phyloP scores from a whole-genome alignment of 2,888 invertebrate species.

The Cheilosia grossa region DNA sequence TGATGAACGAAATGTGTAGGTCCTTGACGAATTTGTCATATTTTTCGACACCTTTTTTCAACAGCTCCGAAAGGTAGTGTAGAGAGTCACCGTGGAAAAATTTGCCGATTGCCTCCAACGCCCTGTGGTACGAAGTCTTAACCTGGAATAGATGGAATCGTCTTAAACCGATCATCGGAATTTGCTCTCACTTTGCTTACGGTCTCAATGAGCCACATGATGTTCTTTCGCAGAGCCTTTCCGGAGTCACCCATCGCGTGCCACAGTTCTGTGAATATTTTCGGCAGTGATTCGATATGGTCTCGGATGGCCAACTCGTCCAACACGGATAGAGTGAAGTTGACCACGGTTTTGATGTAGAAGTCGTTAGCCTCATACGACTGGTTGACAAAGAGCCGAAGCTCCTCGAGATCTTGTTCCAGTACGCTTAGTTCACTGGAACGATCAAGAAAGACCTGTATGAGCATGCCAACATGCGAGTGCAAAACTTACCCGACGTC shows the following conservation, averaged over 20 bases:
- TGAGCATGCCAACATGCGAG: too few species aligned
- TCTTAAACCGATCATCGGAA: neutral
- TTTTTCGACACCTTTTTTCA: constrained; percentile 89
- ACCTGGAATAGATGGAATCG: constrained; percentile 80
- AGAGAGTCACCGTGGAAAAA: constrained; percentile 90
- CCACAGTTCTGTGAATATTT: constrained; percentile 92
- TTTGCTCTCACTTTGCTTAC: constrained; percentile 79
- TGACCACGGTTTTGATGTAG: constrained; percentile 91
- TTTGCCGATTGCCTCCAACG: constrained; percentile 87
- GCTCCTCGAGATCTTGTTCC: constrained; percentile 85
- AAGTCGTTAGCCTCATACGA: constrained; percentile 93
- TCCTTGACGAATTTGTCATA: constrained; percentile 92
- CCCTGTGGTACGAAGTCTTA: constrained; percentile 88
- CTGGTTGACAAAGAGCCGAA: constrained; percentile 88
- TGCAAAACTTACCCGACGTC: constrained; percentile 85
- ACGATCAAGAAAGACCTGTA: neutral
- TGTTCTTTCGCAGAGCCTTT: constrained; percentile 89
- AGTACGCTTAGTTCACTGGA: constrained; percentile 86
- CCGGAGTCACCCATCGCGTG: constrained; percentile 94
- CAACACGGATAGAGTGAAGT: constrained; percentile 87
- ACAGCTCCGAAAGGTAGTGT: constrained; percentile 87
- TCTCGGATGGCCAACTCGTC: constrained; percentile 91
- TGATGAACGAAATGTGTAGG: constrained; percentile 87
- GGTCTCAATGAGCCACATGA: constrained; percentile 89
- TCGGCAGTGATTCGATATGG: constrained; percentile 91